phyloP scores from a whole-genome alignment of 2,888 invertebrate species.

The Caenorhabditis afra region DNA sequence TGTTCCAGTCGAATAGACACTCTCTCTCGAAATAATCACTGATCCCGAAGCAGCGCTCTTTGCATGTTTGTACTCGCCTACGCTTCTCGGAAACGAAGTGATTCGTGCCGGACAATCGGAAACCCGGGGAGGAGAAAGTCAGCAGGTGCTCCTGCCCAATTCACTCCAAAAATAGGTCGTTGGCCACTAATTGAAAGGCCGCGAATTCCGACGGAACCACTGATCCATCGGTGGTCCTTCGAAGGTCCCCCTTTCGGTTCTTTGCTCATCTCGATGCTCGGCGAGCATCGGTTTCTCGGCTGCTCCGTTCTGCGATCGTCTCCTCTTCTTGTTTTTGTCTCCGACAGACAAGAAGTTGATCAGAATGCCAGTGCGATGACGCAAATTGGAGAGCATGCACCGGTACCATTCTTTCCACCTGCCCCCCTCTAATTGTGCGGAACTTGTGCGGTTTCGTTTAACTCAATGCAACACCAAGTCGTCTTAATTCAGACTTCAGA shows the following conservation, averaged over 20 bases:
- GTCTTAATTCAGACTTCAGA: too few relatives aligned
- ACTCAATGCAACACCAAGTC: too few relatives aligned
- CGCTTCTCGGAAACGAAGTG: constrained; percentile 2
- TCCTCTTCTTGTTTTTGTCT: too few relatives aligned
- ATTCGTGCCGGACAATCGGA: background rate
- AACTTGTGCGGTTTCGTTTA: too few relatives aligned
- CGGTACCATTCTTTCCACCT: constrained; percentile 36
- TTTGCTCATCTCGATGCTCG: too few relatives aligned
- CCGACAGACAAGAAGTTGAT: background rate
- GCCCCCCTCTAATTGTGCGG: background rate
- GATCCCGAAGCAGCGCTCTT: background rate
- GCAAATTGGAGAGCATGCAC: constrained; percentile 25
- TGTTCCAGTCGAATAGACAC: constrained; percentile 8
- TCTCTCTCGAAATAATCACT: constrained; percentile 4
- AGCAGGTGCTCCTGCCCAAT: background rate
- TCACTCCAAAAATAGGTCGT: background rate
- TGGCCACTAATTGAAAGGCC: background rate
- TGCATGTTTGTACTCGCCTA: background rate
- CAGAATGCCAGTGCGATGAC: constrained; percentile 10
- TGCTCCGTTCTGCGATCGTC: too few relatives aligned
- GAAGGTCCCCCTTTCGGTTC: too few relatives aligned
- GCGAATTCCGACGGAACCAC: background rate
- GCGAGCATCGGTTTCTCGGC: too few relatives aligned
- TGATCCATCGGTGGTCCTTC: too few relatives aligned
- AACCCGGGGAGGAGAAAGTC: background rate